Conservation (phyloP, 2,113 vertebrate species). For the Pterocles orientalis region DNA sequence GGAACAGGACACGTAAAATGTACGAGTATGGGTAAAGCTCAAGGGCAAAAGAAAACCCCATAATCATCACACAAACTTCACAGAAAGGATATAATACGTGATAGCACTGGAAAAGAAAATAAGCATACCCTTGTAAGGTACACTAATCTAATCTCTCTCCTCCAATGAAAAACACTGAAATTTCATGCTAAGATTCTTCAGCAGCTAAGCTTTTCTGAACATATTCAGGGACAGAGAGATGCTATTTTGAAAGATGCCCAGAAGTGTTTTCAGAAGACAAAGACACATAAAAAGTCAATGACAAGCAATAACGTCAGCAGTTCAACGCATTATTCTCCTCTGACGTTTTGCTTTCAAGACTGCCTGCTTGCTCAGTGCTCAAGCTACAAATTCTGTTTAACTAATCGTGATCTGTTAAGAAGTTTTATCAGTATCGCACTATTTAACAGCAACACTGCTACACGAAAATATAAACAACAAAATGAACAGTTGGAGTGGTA, state of each 20-base stretch:
- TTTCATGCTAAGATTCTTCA: background rate
- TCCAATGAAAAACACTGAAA: background rate
- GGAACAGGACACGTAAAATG: background rate
- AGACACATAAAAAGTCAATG: background rate
- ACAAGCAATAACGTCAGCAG: background rate
- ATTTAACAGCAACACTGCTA: background rate
- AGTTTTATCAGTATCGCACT: background rate
- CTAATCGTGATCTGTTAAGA: background rate
- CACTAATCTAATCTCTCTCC: background rate
- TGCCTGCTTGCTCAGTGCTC: background rate
- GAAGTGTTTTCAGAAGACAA: slow-evolving; percentile 8
- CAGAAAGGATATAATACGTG: background rate
- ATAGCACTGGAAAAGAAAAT: background rate
- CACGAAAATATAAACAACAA: background rate
- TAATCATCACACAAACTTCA: background rate
- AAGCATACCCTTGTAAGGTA: background rate
- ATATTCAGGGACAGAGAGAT: background rate
- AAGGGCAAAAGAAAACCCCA: background rate
- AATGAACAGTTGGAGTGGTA: background rate
- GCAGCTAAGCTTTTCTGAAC: background rate
- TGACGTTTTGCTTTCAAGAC: background rate
- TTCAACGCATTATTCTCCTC: background rate
- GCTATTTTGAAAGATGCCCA: background rate
- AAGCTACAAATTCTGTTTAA: background rate
- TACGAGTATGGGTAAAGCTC: background rate